Evolutionary conservation across 2,113 vertebrate genomes (phyloP).

Genomic region (Aldabrachelys gigantea): DNA sequence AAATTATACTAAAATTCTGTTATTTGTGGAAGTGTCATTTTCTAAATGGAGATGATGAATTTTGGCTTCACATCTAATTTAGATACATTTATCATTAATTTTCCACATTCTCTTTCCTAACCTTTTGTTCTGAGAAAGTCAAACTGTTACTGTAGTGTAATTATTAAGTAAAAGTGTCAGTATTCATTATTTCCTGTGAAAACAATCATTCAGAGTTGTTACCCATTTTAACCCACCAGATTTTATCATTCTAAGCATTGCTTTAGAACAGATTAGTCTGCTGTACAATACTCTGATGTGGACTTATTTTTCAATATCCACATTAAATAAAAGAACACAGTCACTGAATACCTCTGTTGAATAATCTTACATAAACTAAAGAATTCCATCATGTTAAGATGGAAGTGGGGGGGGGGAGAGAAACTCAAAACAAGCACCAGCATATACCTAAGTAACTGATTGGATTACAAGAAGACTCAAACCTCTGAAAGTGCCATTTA

Average conservation of each 20-base stretch:
- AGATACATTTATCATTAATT: neutral
- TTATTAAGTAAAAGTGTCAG: neutral
- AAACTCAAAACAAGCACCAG: neutral
- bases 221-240: neutral
- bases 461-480: slow-evolving; percentile 3
- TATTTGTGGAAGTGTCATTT: neutral
- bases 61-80: neutral
- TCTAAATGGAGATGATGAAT: neutral
- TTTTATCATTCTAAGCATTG: neutral
- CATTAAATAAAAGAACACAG: neutral
- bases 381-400: neutral
- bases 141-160: neutral
- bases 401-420: neutral
- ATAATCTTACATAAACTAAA: neutral
- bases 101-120: neutral
- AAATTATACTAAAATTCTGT: neutral
- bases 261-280: neutral
- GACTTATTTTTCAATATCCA: neutral
- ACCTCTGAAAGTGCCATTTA: neutral
- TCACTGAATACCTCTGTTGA: neutral
- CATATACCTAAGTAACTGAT: neutral
- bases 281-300: neutral
- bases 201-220: neutral
- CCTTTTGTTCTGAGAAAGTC: neutral
- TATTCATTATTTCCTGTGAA: neutral